These are phyloP conservation scores for Solea solea DNA, from an alignment of 2,113 vertebrate species.

Conservation along the genomic window DNA sequence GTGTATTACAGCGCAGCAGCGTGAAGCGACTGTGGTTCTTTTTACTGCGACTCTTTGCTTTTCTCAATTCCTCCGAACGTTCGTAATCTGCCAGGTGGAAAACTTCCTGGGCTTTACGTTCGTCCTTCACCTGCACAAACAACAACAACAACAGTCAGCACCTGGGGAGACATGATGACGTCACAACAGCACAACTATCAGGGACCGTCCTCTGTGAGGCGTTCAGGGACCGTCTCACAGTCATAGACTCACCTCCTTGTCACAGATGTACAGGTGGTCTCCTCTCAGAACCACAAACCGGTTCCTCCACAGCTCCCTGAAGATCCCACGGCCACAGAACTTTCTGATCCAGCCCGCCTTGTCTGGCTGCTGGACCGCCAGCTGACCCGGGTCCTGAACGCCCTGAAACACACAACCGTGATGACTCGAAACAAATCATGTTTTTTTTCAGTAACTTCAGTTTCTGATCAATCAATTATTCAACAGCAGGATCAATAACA, in stretches of 20 bases:
- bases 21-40: conserved; percentile 96
- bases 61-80: conserved; percentile 93
- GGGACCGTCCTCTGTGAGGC: too few species aligned
- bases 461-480: too few species aligned
- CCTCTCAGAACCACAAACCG: conserved; percentile 91
- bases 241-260: conserved; percentile 87
- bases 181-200: neutral
- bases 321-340: conserved; percentile 95
- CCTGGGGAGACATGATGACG: too few species aligned
- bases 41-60: conserved; percentile 94
- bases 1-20: conserved; percentile 83
- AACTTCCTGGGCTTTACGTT: conserved; percentile 87
- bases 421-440: neutral
- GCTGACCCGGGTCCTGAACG: conserved; percentile 82
- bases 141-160: neutral
- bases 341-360: conserved; percentile 96
- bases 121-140: conserved; percentile 87
- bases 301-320: conserved; percentile 96
- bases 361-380: conserved; percentile 82
- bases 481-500: too few species aligned
- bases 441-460: too few species aligned
- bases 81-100: conserved; percentile 93
- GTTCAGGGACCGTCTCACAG: neutral
- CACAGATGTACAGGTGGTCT: conserved; percentile 91
- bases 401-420: conserved; percentile 73